These are phyloP conservation scores for Himalopsyche japonica DNA, from an alignment of 2,888 invertebrate species.

Conservation along the genomic window DNA sequence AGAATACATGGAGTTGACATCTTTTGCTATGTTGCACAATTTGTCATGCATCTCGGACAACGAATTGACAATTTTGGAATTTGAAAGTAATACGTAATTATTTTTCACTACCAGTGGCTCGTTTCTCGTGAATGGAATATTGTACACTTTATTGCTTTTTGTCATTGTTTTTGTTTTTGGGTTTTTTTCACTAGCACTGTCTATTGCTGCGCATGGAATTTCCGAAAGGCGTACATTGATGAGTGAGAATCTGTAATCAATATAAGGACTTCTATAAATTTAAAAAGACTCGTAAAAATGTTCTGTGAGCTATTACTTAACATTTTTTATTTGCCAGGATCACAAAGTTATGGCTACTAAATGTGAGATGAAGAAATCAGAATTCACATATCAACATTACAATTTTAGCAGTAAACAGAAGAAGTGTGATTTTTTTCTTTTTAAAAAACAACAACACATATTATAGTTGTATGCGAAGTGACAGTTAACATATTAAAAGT, in stretches of 20 bases:
- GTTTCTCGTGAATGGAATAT: neutral
- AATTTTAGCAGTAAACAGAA: too few relatives aligned
- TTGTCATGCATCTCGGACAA: conserved; percentile 22
- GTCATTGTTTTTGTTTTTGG: neutral
- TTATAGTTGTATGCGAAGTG: too few relatives aligned
- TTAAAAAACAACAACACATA: too few relatives aligned
- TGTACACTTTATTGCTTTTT: neutral
- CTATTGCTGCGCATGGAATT: neutral
- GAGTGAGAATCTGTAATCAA: conserved; percentile 4
- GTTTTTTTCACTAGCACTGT: neutral
- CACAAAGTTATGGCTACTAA: too few relatives aligned
- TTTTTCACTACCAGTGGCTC: neutral
- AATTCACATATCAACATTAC: too few relatives aligned
- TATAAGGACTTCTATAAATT: too few relatives aligned
- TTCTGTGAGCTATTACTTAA: too few relatives aligned
- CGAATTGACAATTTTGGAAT: neutral
- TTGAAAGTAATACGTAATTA: neutral
- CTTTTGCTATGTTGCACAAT: conserved; percentile 17
- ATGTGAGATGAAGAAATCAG: too few relatives aligned
- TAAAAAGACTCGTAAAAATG: too few relatives aligned
- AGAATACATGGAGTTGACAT: conserved; percentile 17
- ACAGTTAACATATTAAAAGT: too few relatives aligned
- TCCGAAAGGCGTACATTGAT: conserved; percentile 10
- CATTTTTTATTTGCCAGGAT: too few relatives aligned
- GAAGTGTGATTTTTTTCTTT: too few relatives aligned